Evolutionary conservation across 1,140 invertebrate genomes (phyloP).

Genomic region (Meloidogyne hapla): DNA sequence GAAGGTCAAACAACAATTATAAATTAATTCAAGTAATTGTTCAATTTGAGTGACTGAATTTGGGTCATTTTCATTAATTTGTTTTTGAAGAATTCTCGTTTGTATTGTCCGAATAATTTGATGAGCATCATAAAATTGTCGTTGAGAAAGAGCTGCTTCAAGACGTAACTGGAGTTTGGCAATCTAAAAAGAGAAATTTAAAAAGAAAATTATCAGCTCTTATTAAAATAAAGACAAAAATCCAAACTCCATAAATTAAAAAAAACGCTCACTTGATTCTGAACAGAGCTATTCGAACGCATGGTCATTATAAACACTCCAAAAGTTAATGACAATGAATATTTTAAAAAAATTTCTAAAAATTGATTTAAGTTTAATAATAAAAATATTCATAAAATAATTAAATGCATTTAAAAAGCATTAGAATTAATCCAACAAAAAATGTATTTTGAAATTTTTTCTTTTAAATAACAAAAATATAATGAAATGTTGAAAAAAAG

Average conservation of each 20-base stretch:
- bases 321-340: background rate
- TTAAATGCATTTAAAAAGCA: background rate
- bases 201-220: background rate
- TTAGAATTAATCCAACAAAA: background rate
- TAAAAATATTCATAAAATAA: background rate
- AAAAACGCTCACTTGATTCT: background rate
- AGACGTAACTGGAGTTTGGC: constrained; percentile 38
- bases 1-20: constrained; percentile 25
- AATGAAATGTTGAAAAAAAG: background rate
- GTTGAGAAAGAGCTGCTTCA: constrained; percentile 15
- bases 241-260: too few species aligned
- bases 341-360: background rate
- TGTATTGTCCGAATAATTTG: constrained; percentile 43
- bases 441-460: too few species aligned
- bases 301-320: background rate
- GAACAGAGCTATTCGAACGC: background rate
- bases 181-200: constrained; percentile 30
- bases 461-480: background rate
- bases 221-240: too few species aligned
- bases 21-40: constrained; percentile 28
- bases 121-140: constrained; percentile 49
- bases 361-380: too few species aligned
- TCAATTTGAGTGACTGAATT: background rate
- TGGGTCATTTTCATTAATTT: background rate
- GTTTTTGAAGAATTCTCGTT: constrained; percentile 26